Base-by-base conservation (phyloP, 2,888 invertebrate genomes). In the Aromia moschata region DNA sequence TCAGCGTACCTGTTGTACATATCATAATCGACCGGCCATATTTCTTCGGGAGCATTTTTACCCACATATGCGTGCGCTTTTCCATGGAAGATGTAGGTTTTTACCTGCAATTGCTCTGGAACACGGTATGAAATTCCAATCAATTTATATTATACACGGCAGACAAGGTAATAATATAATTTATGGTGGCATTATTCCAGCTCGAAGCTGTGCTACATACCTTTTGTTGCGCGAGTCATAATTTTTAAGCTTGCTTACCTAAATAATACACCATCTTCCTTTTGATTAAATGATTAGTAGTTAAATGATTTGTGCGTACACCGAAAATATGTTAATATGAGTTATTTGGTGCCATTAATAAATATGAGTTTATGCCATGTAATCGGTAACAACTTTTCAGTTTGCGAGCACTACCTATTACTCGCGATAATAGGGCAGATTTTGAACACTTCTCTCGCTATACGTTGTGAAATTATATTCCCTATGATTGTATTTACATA, bases 151-250 rank as follows among this genome's bases (percentile, higher is more conserved):
- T 79, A 78, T 79, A 79, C 78, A 78, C 78, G 74, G 75, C 77
- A 74, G 79, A 80, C 79, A 80, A 77, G 79, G 79, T 80, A 80
- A 80, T 80, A 79, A 80, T 79, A 79, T 80, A 80, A 80, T 80
- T 80, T 80, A 80, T 80, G 67, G 78, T 74, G 70, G 79, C 75
- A 79, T 79, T 79, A 79, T 78, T 76, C 74, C 67, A 51, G 69
- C 62, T 58, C 60, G 56, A 49, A 62, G 65, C 65, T 61, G 64
- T 63, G 71, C 72, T 71, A 74, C 76, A 74, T 75, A 71, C 74
- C 74, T 75, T 77, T 77, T 76, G 75, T 76, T 72, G 62, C 56
- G 67, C 64, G 64, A 67, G 64, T 67, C 67, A 70, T 72, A 70
- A 74, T 73, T 74, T 73, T 74, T 71, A 64, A 64, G 61, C 57